Base-by-base conservation (phyloP, 30 jellyfish, hydroid and myxozoan species). In the Cassiopea xamachana region DNA sequence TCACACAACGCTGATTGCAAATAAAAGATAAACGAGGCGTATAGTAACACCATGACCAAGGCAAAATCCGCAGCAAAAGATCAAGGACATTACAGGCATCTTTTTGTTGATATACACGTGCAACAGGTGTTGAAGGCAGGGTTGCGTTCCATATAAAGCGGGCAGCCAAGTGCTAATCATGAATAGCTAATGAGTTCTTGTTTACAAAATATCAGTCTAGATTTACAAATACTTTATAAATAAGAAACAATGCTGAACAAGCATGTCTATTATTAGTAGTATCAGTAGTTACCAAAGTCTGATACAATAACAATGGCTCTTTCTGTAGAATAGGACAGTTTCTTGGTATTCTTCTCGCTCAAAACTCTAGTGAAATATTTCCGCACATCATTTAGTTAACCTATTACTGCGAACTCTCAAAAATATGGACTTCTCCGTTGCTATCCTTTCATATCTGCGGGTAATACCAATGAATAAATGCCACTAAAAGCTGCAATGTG, bases 81-180 rank as follows among this genome's bases (percentile, higher is more conserved):
- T 88, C 95, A 88, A 64, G 70, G 90, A 79, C 82, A 76, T 50
- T 88, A 76, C 82, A 9, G 49, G 60, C 73, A 73, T 51, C 72
- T 84, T 80, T 69, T 78, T 70, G 73, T 68, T 59, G 39, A 46
- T 49, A 10, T 73, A 46, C 79, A 27, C 87, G 69, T 82, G 83
- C 82, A 79, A 74, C 95, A 88, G 95, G 95, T 88, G 95, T 79
- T 79, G 87, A 50, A 69, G 74, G 90, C 90, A 88, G 58, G 95
- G 70, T 88, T 68, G 60, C 15, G 86, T 46, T 70, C 86, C 85
- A 72, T 71, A 68, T 27, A 80, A 39, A 69, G 60, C 48, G 69
- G 60, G 68, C 80, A 71, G 51, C 39, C 80, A 71, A 71, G 55
- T 71, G 80, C 80, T 43, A 43, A 7, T 12, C 80, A 16, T 81